phyloP scores from a whole-genome alignment of 2,113 vertebrate species.

The Trogon melanurus region DNA sequence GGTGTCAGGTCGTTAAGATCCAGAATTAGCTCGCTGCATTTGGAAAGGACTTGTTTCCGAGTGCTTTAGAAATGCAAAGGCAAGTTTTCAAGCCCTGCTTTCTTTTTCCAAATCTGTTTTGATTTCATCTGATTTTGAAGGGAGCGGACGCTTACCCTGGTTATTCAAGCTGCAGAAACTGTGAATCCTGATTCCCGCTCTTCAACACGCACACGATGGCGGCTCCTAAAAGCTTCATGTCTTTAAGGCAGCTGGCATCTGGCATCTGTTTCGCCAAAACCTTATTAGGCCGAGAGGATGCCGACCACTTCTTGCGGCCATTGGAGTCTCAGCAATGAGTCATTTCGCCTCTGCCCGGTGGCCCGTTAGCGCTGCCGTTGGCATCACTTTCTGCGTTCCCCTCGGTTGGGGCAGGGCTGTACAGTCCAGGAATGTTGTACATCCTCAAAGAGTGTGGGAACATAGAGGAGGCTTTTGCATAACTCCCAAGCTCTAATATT shows the following conservation, averaged over 20 bases:
- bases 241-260: conserved; percentile 26
- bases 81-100: conserved; percentile 9
- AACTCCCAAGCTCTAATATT: not conserved
- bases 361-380: not conserved
- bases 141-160: not conserved
- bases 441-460: not conserved
- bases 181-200: not conserved
- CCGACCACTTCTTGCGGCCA: not conserved
- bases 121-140: conserved; percentile 25
- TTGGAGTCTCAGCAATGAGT: conserved; percentile 6
- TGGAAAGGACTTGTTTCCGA: conserved; percentile 18
- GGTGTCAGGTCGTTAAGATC: conserved; percentile 40
- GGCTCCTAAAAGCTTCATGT: not conserved
- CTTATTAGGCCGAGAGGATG: conserved; percentile 20
- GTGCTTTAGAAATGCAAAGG: conserved; percentile 27
- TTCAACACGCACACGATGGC: not conserved
- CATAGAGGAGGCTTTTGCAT: not conserved
- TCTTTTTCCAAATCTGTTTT: conserved; percentile 2
- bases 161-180: not conserved
- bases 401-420: not conserved
- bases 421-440: not conserved
- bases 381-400: not conserved
- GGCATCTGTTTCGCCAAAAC: not conserved
- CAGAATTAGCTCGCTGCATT: conserved; percentile 27
- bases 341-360: not conserved